Conservation (phyloP, 2,888 invertebrate genomes). For the Drosophila neutralis region DNA sequence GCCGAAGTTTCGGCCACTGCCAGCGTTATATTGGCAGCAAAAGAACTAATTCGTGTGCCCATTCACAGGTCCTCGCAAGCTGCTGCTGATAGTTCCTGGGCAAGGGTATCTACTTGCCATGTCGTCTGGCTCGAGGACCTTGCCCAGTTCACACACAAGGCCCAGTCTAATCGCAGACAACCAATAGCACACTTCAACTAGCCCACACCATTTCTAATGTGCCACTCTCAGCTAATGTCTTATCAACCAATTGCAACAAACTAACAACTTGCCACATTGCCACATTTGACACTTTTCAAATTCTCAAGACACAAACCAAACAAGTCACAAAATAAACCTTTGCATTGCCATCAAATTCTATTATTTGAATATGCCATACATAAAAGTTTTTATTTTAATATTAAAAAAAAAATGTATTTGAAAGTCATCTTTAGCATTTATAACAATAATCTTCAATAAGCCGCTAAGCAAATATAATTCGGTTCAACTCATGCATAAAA, state of each 20-base stretch:
- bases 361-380: background rate
- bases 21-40: constrained; percentile 31
- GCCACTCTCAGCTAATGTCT: constrained; percentile 19
- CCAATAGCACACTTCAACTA: constrained; percentile 14
- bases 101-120: constrained; percentile 11
- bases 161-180: constrained; percentile 9
- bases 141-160: background rate
- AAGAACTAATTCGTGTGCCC: constrained; percentile 54
- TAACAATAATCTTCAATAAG: background rate
- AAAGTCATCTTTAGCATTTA: background rate
- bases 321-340: too few species aligned
- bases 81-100: constrained; percentile 25
- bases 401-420: background rate
- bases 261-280: background rate
- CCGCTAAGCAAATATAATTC: background rate
- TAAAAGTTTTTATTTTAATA: background rate
- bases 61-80: constrained; percentile 17
- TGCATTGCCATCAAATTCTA: background rate
- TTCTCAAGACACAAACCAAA: background rate
- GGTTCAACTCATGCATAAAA: background rate
- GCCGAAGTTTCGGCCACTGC: constrained; percentile 17
- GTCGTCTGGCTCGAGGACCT: constrained; percentile 20
- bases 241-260: constrained; percentile 21
- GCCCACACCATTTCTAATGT: constrained; percentile 8
- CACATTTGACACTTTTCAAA: background rate